Base-by-base conservation (phyloP, 2,113 vertebrate genomes). In the Pogonocichla stellata region DNA sequence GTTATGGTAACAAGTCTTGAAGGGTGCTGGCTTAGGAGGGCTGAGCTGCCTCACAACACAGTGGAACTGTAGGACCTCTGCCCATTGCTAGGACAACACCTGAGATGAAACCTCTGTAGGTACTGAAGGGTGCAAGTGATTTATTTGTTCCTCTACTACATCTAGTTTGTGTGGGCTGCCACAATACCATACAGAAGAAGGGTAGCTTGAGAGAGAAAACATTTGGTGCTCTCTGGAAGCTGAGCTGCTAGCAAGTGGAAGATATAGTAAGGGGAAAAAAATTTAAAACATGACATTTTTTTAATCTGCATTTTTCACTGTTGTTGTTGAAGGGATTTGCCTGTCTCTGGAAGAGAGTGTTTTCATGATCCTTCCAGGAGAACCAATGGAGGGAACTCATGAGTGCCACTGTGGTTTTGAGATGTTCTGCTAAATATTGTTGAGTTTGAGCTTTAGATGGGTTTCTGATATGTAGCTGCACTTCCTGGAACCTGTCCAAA, bases 401-500 rank as follows among this genome's bases (percentile, higher is more conserved):
- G 38, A 23, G 29, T 85, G 47, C 67, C 15, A 11, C 19, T 47
- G 42, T 38, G n/a, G 51, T 38, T 94, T 94, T 58, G 58, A 91
- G 80, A 81, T 80, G 61, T 72, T 85, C 70, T 85, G 34, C 17
- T 91, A 60, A 77, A 85, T n/a, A 6, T 53, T 79, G 48, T 71
- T 67, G n/a, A 84, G 33, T 38, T 90, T 43, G 31, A 62, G 66
- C 50, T 90, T 82, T 48, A 85, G 74, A 34, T 31, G 62, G 16
- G 31, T 90, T 94, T 90, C 72, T 92, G 47, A 24, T 66, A 60
- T 77, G 34, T 75, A 62, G 70, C 42, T 83, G 43, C 88, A 51
- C 90, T 73, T 88, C 60, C 74, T 93, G 82, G 88, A 88, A 80
- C 19, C 66, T 75, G 23, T 92, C 86, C 75, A 94, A 93, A 83